Base-by-base conservation (phyloP, 2,888 invertebrate species). In the Carpatolechia fugitivella region DNA sequence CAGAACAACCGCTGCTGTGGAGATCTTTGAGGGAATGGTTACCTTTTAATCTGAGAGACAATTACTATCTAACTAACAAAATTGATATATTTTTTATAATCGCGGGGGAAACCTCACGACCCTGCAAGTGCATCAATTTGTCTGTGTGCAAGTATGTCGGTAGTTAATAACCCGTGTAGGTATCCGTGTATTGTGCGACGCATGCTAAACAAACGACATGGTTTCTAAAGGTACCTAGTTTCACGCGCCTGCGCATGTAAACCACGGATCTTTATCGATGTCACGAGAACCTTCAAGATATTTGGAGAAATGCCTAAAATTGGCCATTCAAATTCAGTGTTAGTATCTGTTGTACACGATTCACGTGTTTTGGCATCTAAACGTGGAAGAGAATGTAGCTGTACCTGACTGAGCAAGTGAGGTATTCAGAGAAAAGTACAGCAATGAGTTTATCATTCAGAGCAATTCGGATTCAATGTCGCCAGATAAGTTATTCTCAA, bases 181-280 rank as follows among this genome's bases (percentile, higher is more conserved):
- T 14, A 14, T 36, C 13, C 20, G 29, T 5, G 29, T 4, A 14
- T 1, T 58, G 57, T 60, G 60, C 52, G 56, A 52, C 59, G 72
- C 68, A 74, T 75, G 65, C 70, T 65, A 49, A 49, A 49, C 49
- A 49, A 49, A 49, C 49, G 16, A 30, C 11, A 18, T 20, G 16
- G 49, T 49, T 49, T 62, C 67, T 74, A 69, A 44, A 44, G 44
- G 44, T 44, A 44, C 44, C 35, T 24, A 50, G 72, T 80, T 79
- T 81, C 82, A 85, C 84, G 85, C 81, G 80, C 74, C 72, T 76
- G 78, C 71, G 69, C 78, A 81, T 76, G 69, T 78, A 69, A 75
- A 75, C 63, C 74, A 76, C 40, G 58, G 70, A 86, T 87, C 76
- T 72, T 18, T 83, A 85, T 87, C 87, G 68, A 77, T 77, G 81